These are phyloP conservation scores for Taphrorychus bicolor DNA, from an alignment of 2,888 invertebrate species.

Conservation along the genomic window DNA sequence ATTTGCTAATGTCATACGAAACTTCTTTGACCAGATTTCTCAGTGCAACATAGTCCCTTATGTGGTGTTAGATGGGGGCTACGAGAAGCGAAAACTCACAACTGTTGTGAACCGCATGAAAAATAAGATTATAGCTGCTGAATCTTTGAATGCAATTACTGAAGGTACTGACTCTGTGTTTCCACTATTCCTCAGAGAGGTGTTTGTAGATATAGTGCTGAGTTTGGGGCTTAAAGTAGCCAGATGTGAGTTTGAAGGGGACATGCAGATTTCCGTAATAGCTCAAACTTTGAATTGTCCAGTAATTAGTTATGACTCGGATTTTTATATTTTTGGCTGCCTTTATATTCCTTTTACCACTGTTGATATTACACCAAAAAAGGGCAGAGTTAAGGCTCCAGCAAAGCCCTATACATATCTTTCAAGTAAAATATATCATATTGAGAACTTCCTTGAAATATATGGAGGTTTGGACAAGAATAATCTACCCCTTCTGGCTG, in stretches of 20 bases:
- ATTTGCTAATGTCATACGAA: slow-evolving; percentile 68
- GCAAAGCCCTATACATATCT: slow-evolving; percentile 58
- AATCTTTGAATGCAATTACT: slow-evolving; percentile 64
- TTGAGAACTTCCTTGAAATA: slow-evolving; percentile 71
- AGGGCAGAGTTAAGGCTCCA: slow-evolving; percentile 32
- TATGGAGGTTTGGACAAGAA: slow-evolving; percentile 70
- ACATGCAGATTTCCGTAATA: slow-evolving; percentile 84
- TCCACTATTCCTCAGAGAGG: slow-evolving; percentile 76
- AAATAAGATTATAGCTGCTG: slow-evolving; percentile 49
- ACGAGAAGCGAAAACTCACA: slow-evolving; percentile 58
- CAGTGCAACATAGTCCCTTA: slow-evolving; percentile 76
- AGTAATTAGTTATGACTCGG: slow-evolving; percentile 91
- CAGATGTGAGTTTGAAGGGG: slow-evolving; percentile 88
- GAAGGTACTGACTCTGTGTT: slow-evolving; percentile 69
- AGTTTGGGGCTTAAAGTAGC: slow-evolving; percentile 72
- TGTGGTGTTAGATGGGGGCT: slow-evolving; percentile 80
- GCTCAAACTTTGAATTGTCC: slow-evolving; percentile 82
- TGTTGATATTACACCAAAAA: slow-evolving; percentile 62
- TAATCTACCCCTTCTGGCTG: slow-evolving; percentile 77
- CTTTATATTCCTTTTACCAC: slow-evolving; percentile 80
- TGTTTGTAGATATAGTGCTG: slow-evolving; percentile 74
- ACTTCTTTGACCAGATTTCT: slow-evolving; percentile 73
- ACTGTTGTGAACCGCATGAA: slow-evolving; percentile 49
- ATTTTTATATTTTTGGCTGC: slow-evolving; percentile 90
- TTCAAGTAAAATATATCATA: slow-evolving; percentile 75